phyloP scores from a whole-genome alignment of 2,888 invertebrate species.

The Caenorhabditis sulstoni region DNA sequence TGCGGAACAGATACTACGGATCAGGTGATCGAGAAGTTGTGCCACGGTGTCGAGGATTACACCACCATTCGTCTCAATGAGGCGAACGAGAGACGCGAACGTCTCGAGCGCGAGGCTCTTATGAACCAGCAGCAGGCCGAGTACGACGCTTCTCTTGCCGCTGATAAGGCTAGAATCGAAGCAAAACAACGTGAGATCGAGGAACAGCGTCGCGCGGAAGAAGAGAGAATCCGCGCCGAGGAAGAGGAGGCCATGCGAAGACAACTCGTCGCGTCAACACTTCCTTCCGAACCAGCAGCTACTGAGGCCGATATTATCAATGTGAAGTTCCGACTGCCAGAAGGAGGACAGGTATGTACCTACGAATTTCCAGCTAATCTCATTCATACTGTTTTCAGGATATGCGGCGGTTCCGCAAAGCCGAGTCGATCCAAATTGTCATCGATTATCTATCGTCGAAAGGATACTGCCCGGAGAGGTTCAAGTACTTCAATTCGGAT shows the following conservation, averaged over 20 bases:
- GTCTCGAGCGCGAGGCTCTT: constrained; percentile 73
- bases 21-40: constrained; percentile 70
- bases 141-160: constrained; percentile 72
- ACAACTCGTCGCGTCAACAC: constrained; percentile 52
- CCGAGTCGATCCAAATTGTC: constrained; percentile 66
- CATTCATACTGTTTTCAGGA: constrained; percentile 56
- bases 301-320: constrained; percentile 61
- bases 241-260: constrained; percentile 61
- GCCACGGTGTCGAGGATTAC: constrained; percentile 71
- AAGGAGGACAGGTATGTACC: constrained; percentile 64
- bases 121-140: constrained; percentile 74
- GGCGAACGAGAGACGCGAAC: constrained; percentile 64
- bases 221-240: constrained; percentile 42
- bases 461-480: constrained; percentile 70
- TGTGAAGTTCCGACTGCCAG: constrained; percentile 75
- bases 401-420: constrained; percentile 73
- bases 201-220: constrained; percentile 62
- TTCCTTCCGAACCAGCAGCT: constrained; percentile 75
- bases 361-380: background rate
- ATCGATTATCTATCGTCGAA: constrained; percentile 72
- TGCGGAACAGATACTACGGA: constrained; percentile 63
- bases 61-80: constrained; percentile 59
- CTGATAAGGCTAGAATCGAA: constrained; percentile 72
- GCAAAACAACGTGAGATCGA: constrained; percentile 67
- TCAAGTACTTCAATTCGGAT: constrained; percentile 76